Base-by-base conservation (phyloP, 2,113 vertebrate species). In the Aphelocoma coerulescens region DNA sequence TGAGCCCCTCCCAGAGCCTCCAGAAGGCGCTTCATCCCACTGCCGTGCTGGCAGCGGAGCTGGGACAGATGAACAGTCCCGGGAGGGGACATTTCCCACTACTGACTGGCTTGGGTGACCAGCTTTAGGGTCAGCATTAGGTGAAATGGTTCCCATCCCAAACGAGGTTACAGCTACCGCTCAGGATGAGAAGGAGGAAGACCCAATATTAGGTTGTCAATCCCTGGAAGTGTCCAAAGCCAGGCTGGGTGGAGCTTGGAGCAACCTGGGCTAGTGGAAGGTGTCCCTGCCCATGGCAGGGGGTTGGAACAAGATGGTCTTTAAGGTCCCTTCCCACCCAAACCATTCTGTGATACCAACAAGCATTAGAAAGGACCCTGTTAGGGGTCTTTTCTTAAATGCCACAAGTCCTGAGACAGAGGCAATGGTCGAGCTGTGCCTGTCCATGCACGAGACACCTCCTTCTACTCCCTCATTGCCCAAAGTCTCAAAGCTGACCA, bases 1-100 rank as follows among this genome's bases (percentile, higher is more conserved):
- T 7, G 61, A 93, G 87, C 77, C 84, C 52, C 85, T 89, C 88
- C 82, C 71, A 23, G 74, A 68, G 46, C 80, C 76, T 95, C 68
- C 87, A 74, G 84, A 84, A 94, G 76, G 73, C 79, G 20, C 5
- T 46, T 75, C 43, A 19, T 66, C 52, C 59, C 59, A 2, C 44
- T 2, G 44, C 33, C 77, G 1, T 6, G 85, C 81, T 93, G 89
- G 73, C 91, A 67, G 43, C 48, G 6, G 80, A 27, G 77, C 28
- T 48, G 74, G 85, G 74, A 88, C 94, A 93, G 85, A 79, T 43
- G 89, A 91, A 63, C 35, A 0, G 69, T 75, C 59, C 67, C 23
- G 0, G 91, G 68, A 94, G 87, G 91, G 74, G 69, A 85, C 23
- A 35, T 73, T 90, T 79, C 54, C 77, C 3, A 5, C 44, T 4